These are phyloP conservation scores for Furcula furcula DNA, from an alignment of 2,888 invertebrate genomes.

Conservation along the genomic window DNA sequence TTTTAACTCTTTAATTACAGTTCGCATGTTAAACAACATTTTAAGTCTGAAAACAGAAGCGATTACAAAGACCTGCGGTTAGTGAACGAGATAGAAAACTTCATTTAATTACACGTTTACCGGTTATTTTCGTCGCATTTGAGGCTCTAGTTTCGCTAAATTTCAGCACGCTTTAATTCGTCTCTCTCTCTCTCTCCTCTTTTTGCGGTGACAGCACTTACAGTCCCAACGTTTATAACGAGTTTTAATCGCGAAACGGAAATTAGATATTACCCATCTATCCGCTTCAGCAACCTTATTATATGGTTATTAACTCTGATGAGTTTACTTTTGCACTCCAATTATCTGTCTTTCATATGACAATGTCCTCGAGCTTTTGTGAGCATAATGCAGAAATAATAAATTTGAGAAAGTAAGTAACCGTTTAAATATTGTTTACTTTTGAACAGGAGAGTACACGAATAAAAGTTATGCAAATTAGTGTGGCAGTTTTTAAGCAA, in stretches of 20 bases:
- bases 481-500: no score
- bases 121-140: slow-evolving; percentile 14
- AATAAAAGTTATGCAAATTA: no score
- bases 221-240: slow-evolving; percentile 58
- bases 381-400: no score
- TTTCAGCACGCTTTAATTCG: slow-evolving; percentile 52
- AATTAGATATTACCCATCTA: slow-evolving; percentile 60
- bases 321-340: slow-evolving; percentile 20
- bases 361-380: slow-evolving; percentile 7
- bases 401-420: no score
- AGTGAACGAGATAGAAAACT: slow-evolving; percentile 19
- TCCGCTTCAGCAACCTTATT: slow-evolving; percentile 44
- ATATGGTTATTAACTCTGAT: slow-evolving; percentile 52
- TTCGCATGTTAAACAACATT: slow-evolving; percentile 6
- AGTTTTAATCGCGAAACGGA: slow-evolving; percentile 64
- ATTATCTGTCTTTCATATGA: neutral
- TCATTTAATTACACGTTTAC: slow-evolving; percentile 18
- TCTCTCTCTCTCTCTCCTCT: slow-evolving; percentile 47
- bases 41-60: slow-evolving; percentile 8
- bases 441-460: no score
- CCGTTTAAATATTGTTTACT: no score
- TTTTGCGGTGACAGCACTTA: slow-evolving; percentile 63
- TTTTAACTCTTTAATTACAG: neutral
- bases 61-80: slow-evolving; percentile 17
- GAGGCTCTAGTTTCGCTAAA: slow-evolving; percentile 35